A percentile compares a stretch with the other conserved stretches of the same genome.
phyloP scores from a whole-genome alignment of 2,113 vertebrate species.

The Athene noctua region DNA sequence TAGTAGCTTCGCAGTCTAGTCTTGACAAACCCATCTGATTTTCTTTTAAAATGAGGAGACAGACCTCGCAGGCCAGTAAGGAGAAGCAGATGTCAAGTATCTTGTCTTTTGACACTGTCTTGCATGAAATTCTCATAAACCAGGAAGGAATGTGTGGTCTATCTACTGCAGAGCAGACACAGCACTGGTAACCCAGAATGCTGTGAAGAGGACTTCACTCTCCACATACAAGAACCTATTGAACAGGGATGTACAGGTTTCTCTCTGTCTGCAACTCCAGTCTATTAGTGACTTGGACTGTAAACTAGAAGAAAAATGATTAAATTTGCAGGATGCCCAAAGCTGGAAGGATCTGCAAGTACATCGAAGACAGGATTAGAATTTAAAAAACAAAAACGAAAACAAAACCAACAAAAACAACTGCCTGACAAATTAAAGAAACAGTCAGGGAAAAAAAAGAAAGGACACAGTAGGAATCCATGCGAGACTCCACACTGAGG shows the following conservation, averaged over 20 bases:
- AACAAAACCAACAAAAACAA: not conserved
- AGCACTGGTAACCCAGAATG: not conserved
- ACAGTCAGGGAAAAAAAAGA: not conserved
- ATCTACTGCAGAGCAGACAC: constrained; percentile 6
- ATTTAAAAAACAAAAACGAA: not conserved
- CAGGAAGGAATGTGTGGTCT: constrained; percentile 33
- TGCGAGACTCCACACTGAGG: not conserved
- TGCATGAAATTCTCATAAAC: constrained; percentile 30
- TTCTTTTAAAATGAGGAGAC: constrained; percentile 42
- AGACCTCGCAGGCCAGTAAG: constrained; percentile 24
- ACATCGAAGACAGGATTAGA: not conserved
- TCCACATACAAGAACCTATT: not conserved
- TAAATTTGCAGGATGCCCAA: not conserved
- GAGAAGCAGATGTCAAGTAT: constrained; percentile 53
- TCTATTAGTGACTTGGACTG: not conserved
- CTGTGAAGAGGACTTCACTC: not conserved
- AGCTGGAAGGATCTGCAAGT: not conserved
- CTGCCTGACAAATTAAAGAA: constrained; percentile 7
- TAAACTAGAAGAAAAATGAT: not conserved
- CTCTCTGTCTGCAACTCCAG: not conserved
- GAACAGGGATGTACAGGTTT: not conserved
- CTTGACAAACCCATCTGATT: constrained; percentile 23
- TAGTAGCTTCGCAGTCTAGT: constrained; percentile 26
- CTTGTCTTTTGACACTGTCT: constrained; percentile 28
- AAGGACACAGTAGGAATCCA: not conserved